Evolutionary conservation across 2,113 vertebrate genomes (phyloP).

Genomic region (Dolichallabes microphthalmus): DNA sequence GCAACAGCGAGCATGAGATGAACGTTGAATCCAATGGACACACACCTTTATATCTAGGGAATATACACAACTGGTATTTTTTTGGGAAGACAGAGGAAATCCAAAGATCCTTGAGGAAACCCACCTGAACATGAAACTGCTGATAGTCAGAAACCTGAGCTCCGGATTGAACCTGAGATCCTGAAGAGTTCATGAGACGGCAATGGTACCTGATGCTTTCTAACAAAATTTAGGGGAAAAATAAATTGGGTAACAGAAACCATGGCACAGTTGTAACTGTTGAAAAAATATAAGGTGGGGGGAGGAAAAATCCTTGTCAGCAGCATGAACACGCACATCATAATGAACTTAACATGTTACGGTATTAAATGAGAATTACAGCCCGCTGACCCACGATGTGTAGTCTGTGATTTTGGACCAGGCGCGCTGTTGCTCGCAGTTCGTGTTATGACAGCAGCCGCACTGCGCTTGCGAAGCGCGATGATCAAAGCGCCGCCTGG

Average conservation of each 20-base stretch:
- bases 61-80: neutral
- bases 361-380: conserved; percentile 31
- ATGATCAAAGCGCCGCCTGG: conserved; percentile 58
- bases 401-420: conserved; percentile 24
- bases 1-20: neutral
- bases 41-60: neutral
- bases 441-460: conserved; percentile 39
- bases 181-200: neutral
- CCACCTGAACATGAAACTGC: neutral
- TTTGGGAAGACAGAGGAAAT: neutral
- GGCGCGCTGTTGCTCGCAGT: conserved; percentile 25
- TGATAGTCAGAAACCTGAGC: neutral
- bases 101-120: neutral
- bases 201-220: neutral
- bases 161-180: neutral
- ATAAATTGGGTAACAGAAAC: neutral
- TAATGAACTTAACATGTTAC: neutral
- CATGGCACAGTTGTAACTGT: neutral
- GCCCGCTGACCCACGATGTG: conserved; percentile 14
- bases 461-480: conserved; percentile 40
- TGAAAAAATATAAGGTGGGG: conserved; percentile 9
- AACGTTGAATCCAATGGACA: neutral
- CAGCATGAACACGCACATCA: neutral
- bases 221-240: too few species aligned
- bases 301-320: neutral